A percentile compares a stretch with the other conserved stretches of the same genome.
phyloP scores from a whole-genome alignment of 2,113 vertebrate species.

The Pipa parva region DNA sequence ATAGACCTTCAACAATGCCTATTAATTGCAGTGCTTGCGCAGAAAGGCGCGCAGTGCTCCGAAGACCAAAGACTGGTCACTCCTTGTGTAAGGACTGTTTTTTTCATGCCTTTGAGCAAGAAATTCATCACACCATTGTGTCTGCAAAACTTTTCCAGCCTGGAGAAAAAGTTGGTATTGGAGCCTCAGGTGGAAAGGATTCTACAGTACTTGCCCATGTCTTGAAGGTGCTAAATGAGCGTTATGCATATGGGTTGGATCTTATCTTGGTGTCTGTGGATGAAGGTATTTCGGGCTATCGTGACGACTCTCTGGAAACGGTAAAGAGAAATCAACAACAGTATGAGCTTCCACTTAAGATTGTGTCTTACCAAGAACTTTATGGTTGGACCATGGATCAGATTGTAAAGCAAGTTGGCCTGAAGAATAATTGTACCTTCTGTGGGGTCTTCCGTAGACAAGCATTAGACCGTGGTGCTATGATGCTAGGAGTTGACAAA shows the following conservation, averaged over 20 bases:
- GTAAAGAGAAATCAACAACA: conserved; percentile 74
- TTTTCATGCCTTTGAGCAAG: conserved; percentile 78
- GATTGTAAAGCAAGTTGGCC: conserved; percentile 71
- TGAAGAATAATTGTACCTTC: conserved; percentile 84
- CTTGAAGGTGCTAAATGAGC: conserved; percentile 70
- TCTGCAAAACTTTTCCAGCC: conserved; percentile 65
- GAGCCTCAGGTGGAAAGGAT: conserved; percentile 83
- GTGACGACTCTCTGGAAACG: conserved; percentile 78
- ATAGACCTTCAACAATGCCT: conserved; percentile 55
- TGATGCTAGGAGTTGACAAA: conserved; percentile 78
- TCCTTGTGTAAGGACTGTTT: conserved; percentile 79
- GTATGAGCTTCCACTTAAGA: conserved; percentile 75
- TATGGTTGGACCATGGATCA: conserved; percentile 88
- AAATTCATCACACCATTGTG: conserved; percentile 72
- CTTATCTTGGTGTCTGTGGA: conserved; percentile 80
- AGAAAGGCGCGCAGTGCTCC: conserved; percentile 58
- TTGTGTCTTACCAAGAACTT: conserved; percentile 79
- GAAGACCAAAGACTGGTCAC: conserved; percentile 65
- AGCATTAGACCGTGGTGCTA: conserved; percentile 76
- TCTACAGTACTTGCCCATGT: conserved; percentile 82
- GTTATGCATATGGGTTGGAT: conserved; percentile 67
- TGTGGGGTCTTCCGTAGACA: conserved; percentile 83
- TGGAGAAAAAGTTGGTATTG: conserved; percentile 73
- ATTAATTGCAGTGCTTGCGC: conserved; percentile 65
- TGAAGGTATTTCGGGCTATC: conserved; percentile 81